These are phyloP conservation scores for Tryphoninae sp. DNA, from an alignment of 2,888 invertebrate species.

Conservation along the genomic window DNA sequence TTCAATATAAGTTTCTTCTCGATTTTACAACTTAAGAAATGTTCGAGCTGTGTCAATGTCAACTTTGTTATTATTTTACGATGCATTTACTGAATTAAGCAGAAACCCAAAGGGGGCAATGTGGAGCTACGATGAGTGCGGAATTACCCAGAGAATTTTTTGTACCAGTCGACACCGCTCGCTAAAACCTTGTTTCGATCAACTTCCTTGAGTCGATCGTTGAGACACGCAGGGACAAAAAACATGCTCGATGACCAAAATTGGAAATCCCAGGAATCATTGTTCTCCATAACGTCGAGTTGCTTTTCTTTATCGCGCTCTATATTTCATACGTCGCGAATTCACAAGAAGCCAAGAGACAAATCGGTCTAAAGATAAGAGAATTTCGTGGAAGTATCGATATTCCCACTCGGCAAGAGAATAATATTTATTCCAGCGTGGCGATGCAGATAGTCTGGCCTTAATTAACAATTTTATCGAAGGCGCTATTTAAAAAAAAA, in stretches of 20 bases:
- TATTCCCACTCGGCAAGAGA: background rate
- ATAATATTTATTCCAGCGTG: background rate
- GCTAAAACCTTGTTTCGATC: too few species aligned
- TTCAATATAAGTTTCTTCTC: background rate
- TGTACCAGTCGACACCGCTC: background rate
- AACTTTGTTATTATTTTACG: background rate
- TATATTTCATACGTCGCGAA: background rate
- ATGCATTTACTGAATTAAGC: background rate
- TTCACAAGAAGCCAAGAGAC: background rate
- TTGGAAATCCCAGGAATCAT: slow-evolving; percentile 35
- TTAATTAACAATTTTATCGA: too few species aligned
- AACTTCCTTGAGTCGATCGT: background rate
- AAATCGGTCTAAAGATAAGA: slow-evolving; percentile 2
- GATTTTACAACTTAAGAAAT: background rate
- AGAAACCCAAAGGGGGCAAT: slow-evolving; percentile 10
- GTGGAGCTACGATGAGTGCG: background rate
- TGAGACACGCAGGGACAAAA: background rate
- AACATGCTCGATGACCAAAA: slow-evolving; percentile 30
- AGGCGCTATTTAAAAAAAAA: too few species aligned
- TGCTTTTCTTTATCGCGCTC: background rate
- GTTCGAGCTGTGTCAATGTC: background rate
- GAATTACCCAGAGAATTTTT: slow-evolving; percentile 45
- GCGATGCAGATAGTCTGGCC: too few species aligned
- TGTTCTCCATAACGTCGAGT: slow-evolving; percentile 3
- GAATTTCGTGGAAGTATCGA: background rate